A percentile compares a stretch with the other conserved stretches of the same genome.
Evolutionary conservation across 53 echinoderm and acorn worm genomes (phyloP).

Genomic region (Paracentrotus lividus): DNA sequence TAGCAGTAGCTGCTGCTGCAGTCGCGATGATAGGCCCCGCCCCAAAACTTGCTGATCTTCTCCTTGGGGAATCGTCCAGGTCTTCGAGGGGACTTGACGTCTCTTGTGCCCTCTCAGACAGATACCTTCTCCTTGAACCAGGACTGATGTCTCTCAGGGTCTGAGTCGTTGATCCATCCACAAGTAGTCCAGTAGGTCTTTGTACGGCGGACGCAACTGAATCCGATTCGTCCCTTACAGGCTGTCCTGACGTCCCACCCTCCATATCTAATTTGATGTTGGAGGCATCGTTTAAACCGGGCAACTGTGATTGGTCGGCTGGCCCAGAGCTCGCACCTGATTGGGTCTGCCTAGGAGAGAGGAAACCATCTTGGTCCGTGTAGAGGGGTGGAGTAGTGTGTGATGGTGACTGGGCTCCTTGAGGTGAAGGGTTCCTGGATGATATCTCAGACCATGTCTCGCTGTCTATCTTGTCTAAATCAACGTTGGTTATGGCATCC

Average conservation of each 20-base stretch:
- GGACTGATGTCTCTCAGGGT: not conserved
- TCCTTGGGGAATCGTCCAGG: constrained; percentile 1
- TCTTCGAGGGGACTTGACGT: not conserved
- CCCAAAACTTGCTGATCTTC: constrained; percentile 35
- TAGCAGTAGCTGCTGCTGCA: constrained; percentile 27
- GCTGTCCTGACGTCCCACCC: not conserved
- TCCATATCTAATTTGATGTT: not conserved
- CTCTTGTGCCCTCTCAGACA: constrained; percentile 8
- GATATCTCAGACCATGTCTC: constrained; percentile 80
- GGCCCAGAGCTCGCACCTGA: not conserved
- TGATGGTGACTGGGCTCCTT: constrained; percentile 53
- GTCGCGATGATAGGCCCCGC: constrained; percentile 25
- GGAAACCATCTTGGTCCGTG: constrained; percentile 22
- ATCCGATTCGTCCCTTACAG: not conserved
- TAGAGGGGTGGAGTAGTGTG: constrained; percentile 28
- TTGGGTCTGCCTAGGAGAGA: not conserved
- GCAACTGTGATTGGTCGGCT: constrained; percentile 25
- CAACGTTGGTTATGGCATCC: constrained; percentile 84
- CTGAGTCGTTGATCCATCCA: not conserved
- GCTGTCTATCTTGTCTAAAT: constrained; percentile 75
- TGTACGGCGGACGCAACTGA: not conserved
- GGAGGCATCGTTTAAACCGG: constrained; percentile 39
- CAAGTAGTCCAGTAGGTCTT: constrained; percentile 17
- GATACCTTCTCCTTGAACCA: constrained; percentile 17
- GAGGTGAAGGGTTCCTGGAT: constrained; percentile 74